Percentiles rank a stretch among this genome's conserved stretches.
These are phyloP conservation scores for Priapulus caudatus DNA, from an alignment of 2,888 invertebrate genomes.

Conservation along the genomic window DNA sequence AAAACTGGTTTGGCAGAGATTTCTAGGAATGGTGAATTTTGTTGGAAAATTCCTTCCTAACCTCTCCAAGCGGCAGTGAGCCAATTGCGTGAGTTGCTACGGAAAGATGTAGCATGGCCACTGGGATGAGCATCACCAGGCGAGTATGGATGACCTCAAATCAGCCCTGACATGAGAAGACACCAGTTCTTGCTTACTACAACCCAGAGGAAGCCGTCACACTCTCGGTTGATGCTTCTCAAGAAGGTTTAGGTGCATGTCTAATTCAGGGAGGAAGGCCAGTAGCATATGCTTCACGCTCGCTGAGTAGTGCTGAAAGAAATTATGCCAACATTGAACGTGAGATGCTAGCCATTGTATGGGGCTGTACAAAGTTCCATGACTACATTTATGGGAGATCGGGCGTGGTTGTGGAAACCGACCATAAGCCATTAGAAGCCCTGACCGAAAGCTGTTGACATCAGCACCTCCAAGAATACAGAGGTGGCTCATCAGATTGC, in stretches of 20 bases:
- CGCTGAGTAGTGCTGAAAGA: no score
- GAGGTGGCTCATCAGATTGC: no score
- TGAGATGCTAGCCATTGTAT: no score
- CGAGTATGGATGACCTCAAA: no score
- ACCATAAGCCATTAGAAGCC: conserved; percentile 34
- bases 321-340: no score
- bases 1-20: conserved; percentile 12
- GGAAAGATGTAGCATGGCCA: conserved; percentile 7
- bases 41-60: no score
- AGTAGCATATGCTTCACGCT: conserved; percentile 32
- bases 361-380: no score
- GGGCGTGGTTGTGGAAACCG: conserved; percentile 32
- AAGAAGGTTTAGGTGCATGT: conserved; percentile 30
- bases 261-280: conserved; percentile 27
- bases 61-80: conserved; percentile 8
- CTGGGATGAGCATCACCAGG: conserved; percentile 11
- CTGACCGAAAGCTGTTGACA: conserved; percentile 33
- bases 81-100: conserved; percentile 4
- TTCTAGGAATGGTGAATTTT: conserved; percentile 13
- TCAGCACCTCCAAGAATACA: no score
- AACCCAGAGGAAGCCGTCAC: conserved; percentile 22
- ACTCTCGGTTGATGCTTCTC: conserved; percentile 30
- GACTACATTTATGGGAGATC: no score
- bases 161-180: conserved; percentile 22
- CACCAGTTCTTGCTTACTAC: conserved; percentile 29